Percentiles rank a stretch among this genome's conserved stretches.
phyloP scores from a whole-genome alignment of 92 coral and sea anemone genomes.

The Epizoanthus rinbou region DNA sequence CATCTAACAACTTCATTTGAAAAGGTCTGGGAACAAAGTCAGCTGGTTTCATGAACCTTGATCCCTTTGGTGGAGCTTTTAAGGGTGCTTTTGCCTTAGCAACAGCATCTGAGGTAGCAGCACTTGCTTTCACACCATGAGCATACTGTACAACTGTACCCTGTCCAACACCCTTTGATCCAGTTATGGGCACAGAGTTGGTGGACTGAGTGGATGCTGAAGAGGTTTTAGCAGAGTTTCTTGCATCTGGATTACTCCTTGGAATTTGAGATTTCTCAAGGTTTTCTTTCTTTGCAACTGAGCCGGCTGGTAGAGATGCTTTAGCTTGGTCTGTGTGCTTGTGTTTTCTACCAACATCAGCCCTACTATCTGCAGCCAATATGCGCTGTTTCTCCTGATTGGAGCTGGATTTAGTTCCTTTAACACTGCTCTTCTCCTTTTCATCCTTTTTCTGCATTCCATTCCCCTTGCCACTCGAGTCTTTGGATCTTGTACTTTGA shows the following conservation, averaged over 20 bases:
- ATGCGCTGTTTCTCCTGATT: not conserved
- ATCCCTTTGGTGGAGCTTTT: conserved; percentile 2
- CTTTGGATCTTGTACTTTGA: conserved; percentile 11
- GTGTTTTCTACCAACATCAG: too few relatives aligned
- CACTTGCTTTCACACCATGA: not conserved
- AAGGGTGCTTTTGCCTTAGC: not conserved
- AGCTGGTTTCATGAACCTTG: conserved; percentile 33
- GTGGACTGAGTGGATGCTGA: not conserved
- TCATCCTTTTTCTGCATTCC: not conserved
- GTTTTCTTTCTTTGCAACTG: not conserved
- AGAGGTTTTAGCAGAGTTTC: not conserved
- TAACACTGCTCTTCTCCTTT: not conserved
- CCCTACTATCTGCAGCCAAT: too few relatives aligned
- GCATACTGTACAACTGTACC: conserved; percentile 4
- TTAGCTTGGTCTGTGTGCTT: too few relatives aligned
- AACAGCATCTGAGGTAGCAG: conserved; percentile 1
- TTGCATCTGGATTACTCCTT: not conserved
- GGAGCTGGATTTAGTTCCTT: not conserved
- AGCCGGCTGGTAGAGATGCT: too few relatives aligned
- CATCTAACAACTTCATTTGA: conserved; percentile 41
- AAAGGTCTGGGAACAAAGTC: conserved; percentile 42
- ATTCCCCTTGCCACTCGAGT: not conserved
- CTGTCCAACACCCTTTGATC: not conserved
- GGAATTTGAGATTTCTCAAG: not conserved
- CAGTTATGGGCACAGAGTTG: not conserved